Evolutionary conservation across 2,888 invertebrate species (phyloP), one percentile per base, ranked within the genome.

Genomic region (Cephus rjabovi): DNA sequence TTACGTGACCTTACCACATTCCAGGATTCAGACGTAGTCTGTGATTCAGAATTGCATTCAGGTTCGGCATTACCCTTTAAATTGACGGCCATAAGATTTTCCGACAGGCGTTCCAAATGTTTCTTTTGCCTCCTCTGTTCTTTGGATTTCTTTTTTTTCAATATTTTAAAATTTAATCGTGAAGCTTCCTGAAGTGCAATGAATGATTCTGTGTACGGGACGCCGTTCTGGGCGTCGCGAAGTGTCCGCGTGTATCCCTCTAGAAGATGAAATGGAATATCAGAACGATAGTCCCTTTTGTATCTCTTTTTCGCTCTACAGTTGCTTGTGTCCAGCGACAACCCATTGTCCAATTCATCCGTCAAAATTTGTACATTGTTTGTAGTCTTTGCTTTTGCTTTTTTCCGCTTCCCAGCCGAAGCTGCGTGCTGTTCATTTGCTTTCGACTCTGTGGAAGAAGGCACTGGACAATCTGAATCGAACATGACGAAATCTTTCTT

Each of bases 131-230:
- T 80, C 34, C 76, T 81, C 0, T 23, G 23, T n/a, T 56, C 34
- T 12, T 68, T 70, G 11, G 73, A 11, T 40, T 69, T 79, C 34
- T 83, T 85, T 33, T 34, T 79, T 30, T 81, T 83, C 9, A 73
- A 69, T 31, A 84, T 84, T 12, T 77, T 80, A 30, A 69, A 33
- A 76, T 84, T 85, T 33, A 81, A 35, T 73, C 69, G 79, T 23
- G 56, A 56, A 56, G 56, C 56, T 56, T 56, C 56, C 2, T 23
- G 23, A 23, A 23, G 56, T 6, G 56, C 9, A 9, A 0, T 56
- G 56, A 23, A 23, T 56, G 56, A 33, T 35, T 76, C 73, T 33
- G 69, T 15, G 12, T 35, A 56, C 1, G 56, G 40, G 1, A 33
- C 75, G n/a, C 34, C 70, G 56, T 75, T 40, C 33, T 15, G 74